A percentile compares a stretch with the other conserved stretches of the same genome.
phyloP scores from a whole-genome alignment of 2,113 vertebrate genomes.

The Oceanodroma tethys region DNA sequence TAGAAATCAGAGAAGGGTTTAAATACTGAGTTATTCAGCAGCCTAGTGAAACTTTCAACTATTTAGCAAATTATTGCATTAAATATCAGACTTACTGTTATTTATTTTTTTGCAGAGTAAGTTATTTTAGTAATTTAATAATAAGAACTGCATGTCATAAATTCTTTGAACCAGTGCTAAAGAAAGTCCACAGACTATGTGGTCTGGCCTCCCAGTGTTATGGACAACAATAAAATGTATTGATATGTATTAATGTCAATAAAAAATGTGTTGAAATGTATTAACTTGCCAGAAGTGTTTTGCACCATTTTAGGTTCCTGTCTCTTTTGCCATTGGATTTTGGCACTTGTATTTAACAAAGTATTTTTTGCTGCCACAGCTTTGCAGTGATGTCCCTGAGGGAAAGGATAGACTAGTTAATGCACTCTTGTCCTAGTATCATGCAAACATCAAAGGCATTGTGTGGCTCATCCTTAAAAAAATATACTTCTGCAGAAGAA shows the following conservation, averaged over 20 bases:
- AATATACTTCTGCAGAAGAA: background rate
- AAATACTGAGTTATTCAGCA: background rate
- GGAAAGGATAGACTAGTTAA: background rate
- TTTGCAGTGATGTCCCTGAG: background rate
- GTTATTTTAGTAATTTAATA: background rate
- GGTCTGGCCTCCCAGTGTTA: background rate
- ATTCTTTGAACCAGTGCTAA: background rate
- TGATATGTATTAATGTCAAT: background rate
- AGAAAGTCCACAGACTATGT: background rate
- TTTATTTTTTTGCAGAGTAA: background rate
- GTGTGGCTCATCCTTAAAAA: background rate
- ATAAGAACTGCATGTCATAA: background rate
- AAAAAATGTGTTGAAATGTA: background rate
- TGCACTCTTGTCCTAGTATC: background rate
- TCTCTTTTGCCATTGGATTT: background rate
- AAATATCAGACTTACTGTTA: background rate
- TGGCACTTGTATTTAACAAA: background rate
- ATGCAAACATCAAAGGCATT: background rate
- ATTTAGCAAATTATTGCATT: background rate
- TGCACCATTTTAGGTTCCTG: background rate
- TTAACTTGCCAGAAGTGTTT: background rate
- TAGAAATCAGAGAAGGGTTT: background rate
- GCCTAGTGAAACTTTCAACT: background rate
- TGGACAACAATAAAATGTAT: background rate
- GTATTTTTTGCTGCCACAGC: background rate